Conservation (phyloP, 2,888 invertebrate species). For the Orthosia gracilis region DNA sequence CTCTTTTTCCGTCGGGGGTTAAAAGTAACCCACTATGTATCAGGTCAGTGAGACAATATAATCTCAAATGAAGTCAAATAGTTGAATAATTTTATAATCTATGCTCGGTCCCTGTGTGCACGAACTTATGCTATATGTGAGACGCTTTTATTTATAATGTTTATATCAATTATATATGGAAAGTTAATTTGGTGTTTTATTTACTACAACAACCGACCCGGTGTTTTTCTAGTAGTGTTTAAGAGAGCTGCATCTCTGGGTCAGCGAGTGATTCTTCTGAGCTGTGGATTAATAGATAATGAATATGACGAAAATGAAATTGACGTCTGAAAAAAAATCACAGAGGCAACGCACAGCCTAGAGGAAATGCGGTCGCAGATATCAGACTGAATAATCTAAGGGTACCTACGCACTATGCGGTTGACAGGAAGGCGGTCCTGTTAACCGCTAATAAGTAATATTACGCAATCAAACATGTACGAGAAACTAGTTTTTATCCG, state of each 20-base stretch:
- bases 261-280: not conserved
- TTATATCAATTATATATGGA: slow-evolving; percentile 83
- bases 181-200: slow-evolving; percentile 73
- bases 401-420: too few species aligned
- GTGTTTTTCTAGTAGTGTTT: not conserved
- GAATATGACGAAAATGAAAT: too few species aligned
- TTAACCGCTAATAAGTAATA: too few species aligned
- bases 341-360: too few species aligned
- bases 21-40: too few species aligned
- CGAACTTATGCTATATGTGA: slow-evolving; percentile 60
- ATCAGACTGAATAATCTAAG: too few species aligned
- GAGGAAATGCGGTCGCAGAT: too few species aligned
- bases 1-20: too few species aligned
- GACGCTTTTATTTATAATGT: slow-evolving; percentile 82
- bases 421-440: too few species aligned
- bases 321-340: not conserved
- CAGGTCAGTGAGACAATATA: too few species aligned
- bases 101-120: slow-evolving; percentile 49
- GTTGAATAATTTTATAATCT: slow-evolving; percentile 29
- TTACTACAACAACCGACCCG: slow-evolving; percentile 25
- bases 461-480: too few species aligned
- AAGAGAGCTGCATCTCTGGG: not conserved
- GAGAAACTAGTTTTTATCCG: too few species aligned
- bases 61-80: slow-evolving; percentile 25
- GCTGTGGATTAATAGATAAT: not conserved